Evolutionary conservation across 2,888 invertebrate genomes (phyloP).

Genomic region (Limenitis camilla): DNA sequence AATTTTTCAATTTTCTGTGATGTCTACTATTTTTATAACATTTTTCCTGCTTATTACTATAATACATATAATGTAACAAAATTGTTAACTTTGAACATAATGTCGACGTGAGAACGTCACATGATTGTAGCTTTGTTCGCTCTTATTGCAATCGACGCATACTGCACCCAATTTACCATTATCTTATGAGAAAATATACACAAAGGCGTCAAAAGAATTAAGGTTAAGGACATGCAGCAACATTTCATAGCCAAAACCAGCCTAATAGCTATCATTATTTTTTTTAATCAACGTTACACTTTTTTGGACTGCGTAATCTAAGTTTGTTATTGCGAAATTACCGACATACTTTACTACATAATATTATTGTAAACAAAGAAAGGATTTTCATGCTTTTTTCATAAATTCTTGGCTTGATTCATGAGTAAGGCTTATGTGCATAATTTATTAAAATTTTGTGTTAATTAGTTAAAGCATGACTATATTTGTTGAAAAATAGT

Average conservation of each 20-base stretch:
- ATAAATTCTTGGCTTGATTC: no score
- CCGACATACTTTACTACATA: no score
- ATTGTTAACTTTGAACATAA: not conserved
- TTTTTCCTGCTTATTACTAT: slow-evolving; percentile 2
- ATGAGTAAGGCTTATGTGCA: no score
- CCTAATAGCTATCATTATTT: slow-evolving; percentile 8
- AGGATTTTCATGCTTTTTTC: no score
- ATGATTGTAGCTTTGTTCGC: slow-evolving; percentile 6
- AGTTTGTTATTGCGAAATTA: no score
- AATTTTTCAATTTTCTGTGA: no score
- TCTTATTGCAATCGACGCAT: slow-evolving; percentile 13
- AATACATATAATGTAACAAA: not conserved
- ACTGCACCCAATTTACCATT: slow-evolving; percentile 34
- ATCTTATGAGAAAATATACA: slow-evolving; percentile 28
- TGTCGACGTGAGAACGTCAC: slow-evolving; percentile 4
- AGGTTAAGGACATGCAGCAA: slow-evolving; percentile 48
- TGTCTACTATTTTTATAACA: not conserved
- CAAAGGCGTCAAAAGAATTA: slow-evolving; percentile 38
- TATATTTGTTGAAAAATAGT: no score
- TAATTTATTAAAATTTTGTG: no score
- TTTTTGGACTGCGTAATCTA: no score
- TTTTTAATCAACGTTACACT: not conserved
- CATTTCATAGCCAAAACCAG: slow-evolving; percentile 12
- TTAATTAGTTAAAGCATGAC: no score
- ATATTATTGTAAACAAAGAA: no score